Evolutionary conservation across 1,140 invertebrate genomes (phyloP), one percentile per base, ranked within the genome.

Genomic region (Drosophila pseudoobscura): DNA sequence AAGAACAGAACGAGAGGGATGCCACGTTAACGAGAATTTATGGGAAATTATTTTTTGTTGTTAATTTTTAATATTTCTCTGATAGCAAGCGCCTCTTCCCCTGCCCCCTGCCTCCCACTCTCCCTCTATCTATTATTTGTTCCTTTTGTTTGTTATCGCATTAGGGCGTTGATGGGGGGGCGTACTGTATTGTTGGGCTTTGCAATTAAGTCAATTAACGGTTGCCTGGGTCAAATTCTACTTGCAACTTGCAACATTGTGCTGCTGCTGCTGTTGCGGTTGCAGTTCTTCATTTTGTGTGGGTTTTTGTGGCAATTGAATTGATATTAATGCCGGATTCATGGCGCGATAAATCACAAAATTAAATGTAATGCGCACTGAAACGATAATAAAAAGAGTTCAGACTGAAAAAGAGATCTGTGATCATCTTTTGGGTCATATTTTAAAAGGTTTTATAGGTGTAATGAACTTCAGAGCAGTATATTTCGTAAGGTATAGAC

Each of bases 11-110:
- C 78, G 55, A 44, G 41, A 31, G 24, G 17, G 50, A 15, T 11
- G 39, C 31, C 49, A 46, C 52, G 80, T 89, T 88, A 88, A 88
- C 84, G 84, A 88, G 83, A 88, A 88, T 89, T 88, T 88, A 88
- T 88, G 83, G 84, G 83, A 88, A 88, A 88, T 83, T 89, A 88
- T 88, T 76, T 88, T 88, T 88, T 76, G 83, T 83, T 79, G 84
- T 88, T 88, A 79, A 89, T 88, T 88, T 88, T 79, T 88, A 88
- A 89, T 88, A 89, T 83, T 79, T 88, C 57, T 55, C 63, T 74
- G 70, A 75, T 79, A 66, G 29, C 22, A 35, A 13, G 54, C 68
- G 71, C 9, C 59, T 29, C 24, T 8, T 45, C 7, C 57, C 17
- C 39, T n/a, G 15, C 43, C 17, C 15, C 20, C 26, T 11, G 17